A percentile compares a stretch with the other conserved stretches of the same genome.
These are phyloP conservation scores for Girardinus metallicus DNA, from an alignment of 2,797 vertebrate species.

Conservation along the genomic window DNA sequence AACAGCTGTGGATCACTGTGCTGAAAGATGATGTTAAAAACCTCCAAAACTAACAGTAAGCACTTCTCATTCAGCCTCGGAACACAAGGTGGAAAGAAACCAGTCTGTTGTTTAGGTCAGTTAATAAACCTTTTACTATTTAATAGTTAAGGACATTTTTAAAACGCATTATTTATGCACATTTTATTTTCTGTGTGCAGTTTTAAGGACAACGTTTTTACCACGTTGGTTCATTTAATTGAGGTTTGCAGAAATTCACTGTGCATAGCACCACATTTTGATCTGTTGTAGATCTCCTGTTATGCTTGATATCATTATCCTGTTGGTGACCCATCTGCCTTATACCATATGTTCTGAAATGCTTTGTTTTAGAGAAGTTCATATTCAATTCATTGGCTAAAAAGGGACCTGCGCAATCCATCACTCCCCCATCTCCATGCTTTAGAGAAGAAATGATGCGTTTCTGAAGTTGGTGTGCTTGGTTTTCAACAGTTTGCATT, in stretches of 20 bases:
- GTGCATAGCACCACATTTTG: not conserved
- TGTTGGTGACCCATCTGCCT: not conserved
- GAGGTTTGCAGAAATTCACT: not conserved
- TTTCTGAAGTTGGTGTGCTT: not conserved
- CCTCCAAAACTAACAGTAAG: not conserved
- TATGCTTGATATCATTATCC: not conserved
- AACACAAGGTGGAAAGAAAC: not conserved
- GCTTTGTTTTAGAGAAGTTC: not conserved
- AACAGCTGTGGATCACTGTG: not conserved
- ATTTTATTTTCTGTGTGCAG: not conserved
- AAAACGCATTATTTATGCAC: not conserved
- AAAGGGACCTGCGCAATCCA: not conserved
- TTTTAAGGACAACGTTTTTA: not conserved
- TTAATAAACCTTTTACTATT: not conserved
- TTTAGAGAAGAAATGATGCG: not conserved
- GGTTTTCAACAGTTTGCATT: not conserved
- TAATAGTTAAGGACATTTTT: not conserved
- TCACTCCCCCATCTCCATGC: not conserved
- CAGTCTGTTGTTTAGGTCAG: not conserved
- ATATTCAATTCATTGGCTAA: not conserved
- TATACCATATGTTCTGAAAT: not conserved
- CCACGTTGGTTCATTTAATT: not conserved
- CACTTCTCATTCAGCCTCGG: not conserved
- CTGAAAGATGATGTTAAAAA: conserved; percentile 4
- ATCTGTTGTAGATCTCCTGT: not conserved